Percentiles rank a stretch among this genome's conserved stretches.
phyloP scores from a whole-genome alignment of 2,888 invertebrate genomes.

The Brassicogethes aeneus region DNA sequence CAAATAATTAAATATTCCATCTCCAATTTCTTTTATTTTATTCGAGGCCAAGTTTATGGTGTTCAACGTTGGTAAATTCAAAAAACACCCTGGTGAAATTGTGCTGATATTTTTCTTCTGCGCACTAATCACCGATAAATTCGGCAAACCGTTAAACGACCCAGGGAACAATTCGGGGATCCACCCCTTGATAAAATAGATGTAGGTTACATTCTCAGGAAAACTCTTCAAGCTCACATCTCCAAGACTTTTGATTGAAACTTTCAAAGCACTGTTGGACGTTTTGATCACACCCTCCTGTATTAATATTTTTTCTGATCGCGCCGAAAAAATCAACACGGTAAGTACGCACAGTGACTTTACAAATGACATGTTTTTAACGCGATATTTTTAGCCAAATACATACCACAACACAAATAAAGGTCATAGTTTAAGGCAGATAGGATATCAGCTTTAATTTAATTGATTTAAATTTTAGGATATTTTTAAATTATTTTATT shows the following conservation, averaged over 20 bases:
- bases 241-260: neutral
- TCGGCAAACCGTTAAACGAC: constrained; percentile 3
- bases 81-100: constrained; percentile 1
- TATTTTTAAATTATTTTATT: too few relatives aligned
- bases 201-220: neutral
- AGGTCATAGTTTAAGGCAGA: neutral
- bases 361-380: neutral
- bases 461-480: too few relatives aligned
- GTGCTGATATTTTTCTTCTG: constrained; percentile 1
- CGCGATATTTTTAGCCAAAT: too few relatives aligned
- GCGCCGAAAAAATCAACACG: neutral
- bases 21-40: constrained; percentile 1
- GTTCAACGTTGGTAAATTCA: constrained; percentile 3
- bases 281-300: neutral
- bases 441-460: neutral
- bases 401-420: too few relatives aligned
- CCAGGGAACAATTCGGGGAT: neutral
- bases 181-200: neutral
- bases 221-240: neutral
- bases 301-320: neutral
- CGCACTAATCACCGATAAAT: constrained; percentile 1
- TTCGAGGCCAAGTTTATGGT: constrained; percentile 3
- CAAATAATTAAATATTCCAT: constrained; percentile 5
- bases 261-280: neutral
- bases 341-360: neutral